phyloP scores from a whole-genome alignment of 1,140 invertebrate species.

The Belonocnema kinseyi region DNA sequence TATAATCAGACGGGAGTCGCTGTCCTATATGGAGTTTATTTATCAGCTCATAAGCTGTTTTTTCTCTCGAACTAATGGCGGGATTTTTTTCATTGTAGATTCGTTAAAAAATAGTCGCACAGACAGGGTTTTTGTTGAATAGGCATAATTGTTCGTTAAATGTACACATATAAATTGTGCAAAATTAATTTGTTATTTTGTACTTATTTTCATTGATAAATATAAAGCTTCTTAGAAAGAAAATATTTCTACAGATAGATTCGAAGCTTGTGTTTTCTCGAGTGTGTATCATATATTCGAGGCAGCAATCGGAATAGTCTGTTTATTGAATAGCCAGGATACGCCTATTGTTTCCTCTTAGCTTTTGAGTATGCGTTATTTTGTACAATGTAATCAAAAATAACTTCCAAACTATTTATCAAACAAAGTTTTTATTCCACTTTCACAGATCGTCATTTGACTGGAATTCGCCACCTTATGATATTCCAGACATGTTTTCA shows the following conservation, averaged over 20 bases:
- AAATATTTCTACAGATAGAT: constrained; percentile 6
- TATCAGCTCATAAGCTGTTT: too few species aligned
- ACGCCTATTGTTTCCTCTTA: not conserved
- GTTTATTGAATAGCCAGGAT: not conserved
- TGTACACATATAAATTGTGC: too few species aligned
- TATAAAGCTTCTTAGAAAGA: not conserved
- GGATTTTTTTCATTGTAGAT: too few species aligned
- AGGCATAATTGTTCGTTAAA: too few species aligned
- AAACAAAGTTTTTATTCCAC: not conserved
- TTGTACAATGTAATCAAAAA: not conserved
- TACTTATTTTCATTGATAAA: not conserved
- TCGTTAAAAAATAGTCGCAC: too few species aligned
- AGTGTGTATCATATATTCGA: not conserved
- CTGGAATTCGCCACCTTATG: constrained; percentile 91
- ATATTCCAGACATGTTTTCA: constrained; percentile 94
- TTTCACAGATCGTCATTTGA: constrained; percentile 90
- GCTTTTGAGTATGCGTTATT: not conserved
- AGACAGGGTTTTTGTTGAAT: too few species aligned
- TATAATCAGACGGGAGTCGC: too few species aligned
- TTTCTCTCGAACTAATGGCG: too few species aligned
- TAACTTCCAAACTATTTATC: not conserved
- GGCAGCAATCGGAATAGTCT: not conserved
- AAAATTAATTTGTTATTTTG: not conserved
- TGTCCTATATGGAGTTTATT: too few species aligned
- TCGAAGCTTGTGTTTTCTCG: not conserved